Base-by-base conservation (phyloP, 2,888 invertebrate genomes). In the Dryadula phaetusa region DNA sequence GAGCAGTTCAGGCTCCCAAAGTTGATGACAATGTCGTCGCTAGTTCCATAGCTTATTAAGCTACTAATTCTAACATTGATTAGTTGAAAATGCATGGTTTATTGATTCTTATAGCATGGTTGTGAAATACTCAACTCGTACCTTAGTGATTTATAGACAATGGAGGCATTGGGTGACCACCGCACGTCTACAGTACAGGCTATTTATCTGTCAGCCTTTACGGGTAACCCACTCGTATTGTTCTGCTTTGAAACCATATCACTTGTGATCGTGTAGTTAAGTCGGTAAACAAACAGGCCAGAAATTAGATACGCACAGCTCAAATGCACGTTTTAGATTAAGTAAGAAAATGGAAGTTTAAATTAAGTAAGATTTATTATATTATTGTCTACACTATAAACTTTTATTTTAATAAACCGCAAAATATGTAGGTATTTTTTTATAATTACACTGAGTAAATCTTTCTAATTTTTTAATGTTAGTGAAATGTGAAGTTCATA, bases 61-160 rank as follows among this genome's bases (percentile, higher is more conserved):
- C n/a, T 10, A 18, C 8, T 5, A 44, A 10, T 10, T 7, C 16
- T 10, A 18, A 44, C 18, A 14, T 44, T 46, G 7, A 8, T 18
- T 5, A 18, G 3, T 18, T 53, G 12, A 53, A 34, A 34, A 34
- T 2, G 2, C 12, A 34, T 34, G 12, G 4, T 34, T n/a, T 16
- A 37, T 40, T 25, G n/a, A 10, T 28, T 25, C 22, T 16, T 10
- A 25, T 58, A 8, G 58, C 44, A 16, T 42, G 25, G 7, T 16
- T 44, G 44, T 14, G 28, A 44, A 58, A 58, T 58, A 14, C n/a
- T 58, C 20, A 37, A 14, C 37, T 54, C 16, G 22, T 46, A 34
- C 46, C 37, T 44, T 18, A 54, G 34, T 63, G 64, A 71, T 69
- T 69, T 69, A 71, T 69, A 60, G 62, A 53, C 53, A 54, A 28